These are phyloP conservation scores for Lithophane ornitopus DNA, from an alignment of 2,888 invertebrate genomes.

Conservation along the genomic window DNA sequence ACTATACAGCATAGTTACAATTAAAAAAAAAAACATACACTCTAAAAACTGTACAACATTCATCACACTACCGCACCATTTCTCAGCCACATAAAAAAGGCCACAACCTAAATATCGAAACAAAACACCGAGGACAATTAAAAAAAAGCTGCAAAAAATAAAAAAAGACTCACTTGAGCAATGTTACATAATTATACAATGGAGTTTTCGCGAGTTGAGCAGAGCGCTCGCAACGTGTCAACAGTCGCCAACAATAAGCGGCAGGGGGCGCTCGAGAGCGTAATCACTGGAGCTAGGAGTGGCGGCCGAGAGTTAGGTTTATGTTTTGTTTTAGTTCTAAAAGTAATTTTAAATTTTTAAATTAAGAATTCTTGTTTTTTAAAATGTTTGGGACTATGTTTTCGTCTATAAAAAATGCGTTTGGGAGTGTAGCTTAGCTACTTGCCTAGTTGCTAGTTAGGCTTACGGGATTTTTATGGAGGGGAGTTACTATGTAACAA, in stretches of 20 bases:
- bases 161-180: conserved; percentile 62
- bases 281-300: conserved; percentile 64
- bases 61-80: conserved; percentile 32
- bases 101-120: conserved; percentile 65
- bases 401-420: not conserved
- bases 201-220: conserved; percentile 57
- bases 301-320: conserved; percentile 44
- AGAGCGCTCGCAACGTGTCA: conserved; percentile 64
- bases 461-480: too few relatives aligned
- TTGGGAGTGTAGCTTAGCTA: not conserved
- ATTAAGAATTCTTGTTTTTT: conserved; percentile 28
- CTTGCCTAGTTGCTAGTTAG: not conserved
- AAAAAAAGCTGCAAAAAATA: conserved; percentile 61
- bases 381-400: not conserved
- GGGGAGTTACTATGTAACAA: not conserved
- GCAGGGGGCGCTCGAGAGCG: conserved; percentile 61
- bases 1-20: conserved; percentile 5
- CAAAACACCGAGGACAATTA: conserved; percentile 62
- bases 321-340: conserved; percentile 59
- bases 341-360: conserved; percentile 48
- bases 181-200: conserved; percentile 69
- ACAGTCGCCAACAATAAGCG: conserved; percentile 68
- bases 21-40: not conserved
- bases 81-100: conserved; percentile 31
- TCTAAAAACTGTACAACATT: conserved; percentile 9